A percentile compares a stretch with the other conserved stretches of the same genome.
Evolutionary conservation across 2,113 vertebrate genomes (phyloP).

Genomic region (Tretioscincus oriximinensis): DNA sequence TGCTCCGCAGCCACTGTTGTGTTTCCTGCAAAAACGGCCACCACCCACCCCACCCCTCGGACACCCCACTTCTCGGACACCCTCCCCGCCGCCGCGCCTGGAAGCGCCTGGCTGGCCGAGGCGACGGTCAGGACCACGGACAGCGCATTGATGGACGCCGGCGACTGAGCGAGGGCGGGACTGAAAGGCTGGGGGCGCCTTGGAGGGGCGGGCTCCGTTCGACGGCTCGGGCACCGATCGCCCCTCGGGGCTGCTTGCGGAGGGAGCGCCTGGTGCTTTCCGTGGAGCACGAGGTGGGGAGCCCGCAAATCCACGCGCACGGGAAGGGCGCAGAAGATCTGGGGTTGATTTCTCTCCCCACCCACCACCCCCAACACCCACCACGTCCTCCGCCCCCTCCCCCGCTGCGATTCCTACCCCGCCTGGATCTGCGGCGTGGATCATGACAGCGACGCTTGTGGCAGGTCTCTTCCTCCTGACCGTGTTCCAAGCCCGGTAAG

Average conservation of each 20-base stretch:
- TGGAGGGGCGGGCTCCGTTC: slow-evolving; percentile 44
- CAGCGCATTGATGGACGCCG: slow-evolving; percentile 47
- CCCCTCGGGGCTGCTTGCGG: slow-evolving; percentile 54
- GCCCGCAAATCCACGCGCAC: background rate
- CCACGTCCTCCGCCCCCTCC: slow-evolving; percentile 18
- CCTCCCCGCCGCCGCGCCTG: slow-evolving; percentile 3
- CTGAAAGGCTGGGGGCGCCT: slow-evolving; percentile 17
- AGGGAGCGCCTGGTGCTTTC: background rate
- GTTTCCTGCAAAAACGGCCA: slow-evolving; percentile 12
- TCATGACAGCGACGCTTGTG: slow-evolving; percentile 82
- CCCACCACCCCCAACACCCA: slow-evolving; percentile 3
- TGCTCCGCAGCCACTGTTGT: slow-evolving; percentile 15
- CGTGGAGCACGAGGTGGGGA: slow-evolving; percentile 13
- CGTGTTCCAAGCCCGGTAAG: slow-evolving; percentile 85
- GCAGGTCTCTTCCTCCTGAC: slow-evolving; percentile 80
- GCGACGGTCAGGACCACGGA: slow-evolving; percentile 51
- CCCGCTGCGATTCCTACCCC: slow-evolving; percentile 56
- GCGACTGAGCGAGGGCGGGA: slow-evolving; percentile 20
- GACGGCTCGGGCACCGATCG: slow-evolving; percentile 46
- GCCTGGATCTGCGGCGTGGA: slow-evolving; percentile 46
- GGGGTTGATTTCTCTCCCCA: background rate
- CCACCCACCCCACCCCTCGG: too few relatives aligned
- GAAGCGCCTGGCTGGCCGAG: slow-evolving; percentile 42
- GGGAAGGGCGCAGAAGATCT: too few relatives aligned
- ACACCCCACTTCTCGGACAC: background rate